Conservation (phyloP, 2,888 invertebrate genomes). For the Bellardia pandia region DNA sequence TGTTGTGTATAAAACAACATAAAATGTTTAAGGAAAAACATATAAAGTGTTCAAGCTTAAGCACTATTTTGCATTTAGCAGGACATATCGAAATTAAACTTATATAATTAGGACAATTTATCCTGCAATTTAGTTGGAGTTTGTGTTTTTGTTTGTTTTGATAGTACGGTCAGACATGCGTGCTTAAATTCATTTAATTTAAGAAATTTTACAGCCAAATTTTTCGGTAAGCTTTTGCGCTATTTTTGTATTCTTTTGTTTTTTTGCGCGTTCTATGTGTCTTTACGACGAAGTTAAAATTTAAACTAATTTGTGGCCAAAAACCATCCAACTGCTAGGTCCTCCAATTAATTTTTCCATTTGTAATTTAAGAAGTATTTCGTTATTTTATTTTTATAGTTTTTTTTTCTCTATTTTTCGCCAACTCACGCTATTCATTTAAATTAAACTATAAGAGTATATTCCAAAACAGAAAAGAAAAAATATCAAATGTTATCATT, state of each 20-base stretch:
- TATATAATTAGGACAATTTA: constrained; percentile 12
- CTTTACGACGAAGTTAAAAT: constrained; percentile 56
- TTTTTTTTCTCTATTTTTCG: constrained; percentile 65
- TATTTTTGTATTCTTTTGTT: neutral
- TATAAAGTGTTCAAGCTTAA: constrained; percentile 41
- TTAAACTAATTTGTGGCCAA: constrained; percentile 66
- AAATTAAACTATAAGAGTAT: constrained; percentile 68
- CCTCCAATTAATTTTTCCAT: constrained; percentile 46
- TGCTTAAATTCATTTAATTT: constrained; percentile 47
- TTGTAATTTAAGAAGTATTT: constrained; percentile 60
- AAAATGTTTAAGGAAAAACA: constrained; percentile 43
- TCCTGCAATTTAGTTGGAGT: neutral
- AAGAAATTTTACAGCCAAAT: neutral
- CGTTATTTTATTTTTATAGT: constrained; percentile 23
- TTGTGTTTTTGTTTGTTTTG: neutral
- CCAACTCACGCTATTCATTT: constrained; percentile 68
- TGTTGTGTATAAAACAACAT: constrained; percentile 45
- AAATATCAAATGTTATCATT: constrained; percentile 59
- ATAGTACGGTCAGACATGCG: constrained; percentile 39
- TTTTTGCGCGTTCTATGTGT: constrained; percentile 34
- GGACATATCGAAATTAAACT: constrained; percentile 35
- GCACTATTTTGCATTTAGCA: constrained; percentile 50
- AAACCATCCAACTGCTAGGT: constrained; percentile 54
- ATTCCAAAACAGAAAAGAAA: neutral
- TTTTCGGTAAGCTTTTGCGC: neutral